These are phyloP conservation scores for Noctilio leporinus DNA, from an alignment of 2,113 vertebrate species.

Conservation along the genomic window DNA sequence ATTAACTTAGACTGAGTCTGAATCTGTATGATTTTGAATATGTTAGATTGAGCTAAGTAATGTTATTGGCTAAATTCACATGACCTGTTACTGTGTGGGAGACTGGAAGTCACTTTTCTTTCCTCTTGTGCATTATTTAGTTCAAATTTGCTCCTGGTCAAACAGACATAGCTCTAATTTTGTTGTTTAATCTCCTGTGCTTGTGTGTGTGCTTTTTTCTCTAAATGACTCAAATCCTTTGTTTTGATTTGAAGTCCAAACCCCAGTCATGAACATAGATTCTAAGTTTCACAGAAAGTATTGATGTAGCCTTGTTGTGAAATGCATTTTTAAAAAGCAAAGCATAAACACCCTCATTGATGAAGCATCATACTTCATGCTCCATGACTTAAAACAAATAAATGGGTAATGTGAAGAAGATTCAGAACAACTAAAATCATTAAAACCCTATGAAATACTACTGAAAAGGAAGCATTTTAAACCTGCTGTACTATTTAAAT, in stretches of 20 bases:
- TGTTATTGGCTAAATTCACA: neutral
- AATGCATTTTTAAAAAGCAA: neutral
- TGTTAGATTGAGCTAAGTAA: neutral
- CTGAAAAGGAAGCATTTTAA: neutral
- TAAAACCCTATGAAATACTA: neutral
- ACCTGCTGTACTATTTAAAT: neutral
- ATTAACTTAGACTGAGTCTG: neutral
- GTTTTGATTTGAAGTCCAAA: constrained; percentile 13
- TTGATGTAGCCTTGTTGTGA: rapidly evolving
- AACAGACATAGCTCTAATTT: neutral
- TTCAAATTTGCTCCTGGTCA: neutral
- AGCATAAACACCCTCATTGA: neutral
- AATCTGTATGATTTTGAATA: neutral
- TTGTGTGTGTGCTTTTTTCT: neutral
- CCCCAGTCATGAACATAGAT: neutral
- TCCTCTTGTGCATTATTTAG: neutral
- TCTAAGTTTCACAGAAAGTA: neutral
- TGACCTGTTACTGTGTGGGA: neutral
- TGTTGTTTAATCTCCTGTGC: neutral
- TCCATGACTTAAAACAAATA: neutral
- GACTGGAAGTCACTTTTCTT: neutral
- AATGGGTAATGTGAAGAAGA: neutral
- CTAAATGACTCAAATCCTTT: neutral
- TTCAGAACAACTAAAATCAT: neutral
- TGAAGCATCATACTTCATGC: neutral